Evolutionary conservation across 2,888 invertebrate species (phyloP), one percentile per base, ranked within the genome.

Genomic region (Cephus nigrinus): DNA sequence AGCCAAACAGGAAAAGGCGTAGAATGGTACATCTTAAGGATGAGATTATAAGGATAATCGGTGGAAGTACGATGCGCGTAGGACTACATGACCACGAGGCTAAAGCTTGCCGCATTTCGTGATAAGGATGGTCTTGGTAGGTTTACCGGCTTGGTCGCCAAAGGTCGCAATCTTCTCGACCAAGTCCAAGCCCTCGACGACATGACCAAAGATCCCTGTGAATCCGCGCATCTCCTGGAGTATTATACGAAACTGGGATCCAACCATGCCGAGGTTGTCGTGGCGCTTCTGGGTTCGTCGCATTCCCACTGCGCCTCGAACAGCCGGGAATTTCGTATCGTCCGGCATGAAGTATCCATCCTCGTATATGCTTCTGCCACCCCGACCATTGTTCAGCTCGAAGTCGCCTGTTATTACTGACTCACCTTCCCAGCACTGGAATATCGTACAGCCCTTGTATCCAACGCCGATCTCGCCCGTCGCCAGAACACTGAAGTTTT

Each of bases 351-450:
- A 96, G 90, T 94, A 95, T 36, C 95, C 94, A 84, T 96, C 96
- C 87, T 96, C 95, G 91, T 95, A 96, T 81, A 95, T 95, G 75
- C 95, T 95, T 77, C 95, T 93, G 0, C 96, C 96, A 31, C 97
- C 96, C 76, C 96, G 94, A 0, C 96, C 96, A 90, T 96, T 96
- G 91, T 96, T 96, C 84, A 95, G 92, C 90, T 96, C 96, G 90
- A 96, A 96, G 91, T 96, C 96, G 32, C 96, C 96, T 30, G 95
- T 95, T 84, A 96, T 96, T 74, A 96, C 95, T 89, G 96, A 96
- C 90, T 96, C 96, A 82, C 95, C 95, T 86, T 95, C 95, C 96
- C 96, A 96, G 88, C 96, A 96, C 90, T 96, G 96, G 91, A 96
- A 96, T 85, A 96, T 95, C 84, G 94, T 93, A 91, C 96, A 96